phyloP scores from a whole-genome alignment of 2,888 invertebrate species.

The Capitulum mitella region DNA sequence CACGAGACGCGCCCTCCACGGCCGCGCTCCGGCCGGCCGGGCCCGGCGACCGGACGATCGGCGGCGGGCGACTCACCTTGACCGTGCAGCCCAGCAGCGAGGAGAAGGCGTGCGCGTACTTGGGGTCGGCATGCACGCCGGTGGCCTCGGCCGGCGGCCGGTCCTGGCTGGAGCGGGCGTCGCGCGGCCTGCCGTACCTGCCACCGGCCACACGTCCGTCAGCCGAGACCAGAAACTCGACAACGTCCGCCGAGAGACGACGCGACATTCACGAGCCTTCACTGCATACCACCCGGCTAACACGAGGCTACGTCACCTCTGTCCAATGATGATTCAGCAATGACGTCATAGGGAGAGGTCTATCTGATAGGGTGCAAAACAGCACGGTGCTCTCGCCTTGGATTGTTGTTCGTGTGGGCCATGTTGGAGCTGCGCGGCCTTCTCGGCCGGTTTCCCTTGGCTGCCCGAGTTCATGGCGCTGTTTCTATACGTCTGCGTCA shows the following conservation, averaged over 20 bases:
- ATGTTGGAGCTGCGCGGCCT: not conserved
- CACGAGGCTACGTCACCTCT: too few relatives aligned
- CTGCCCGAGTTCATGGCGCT: not conserved
- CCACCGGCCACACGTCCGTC: too few relatives aligned
- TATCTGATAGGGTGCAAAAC: too few relatives aligned
- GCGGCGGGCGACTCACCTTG: not conserved
- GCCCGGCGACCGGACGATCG: too few relatives aligned
- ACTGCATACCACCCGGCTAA: too few relatives aligned
- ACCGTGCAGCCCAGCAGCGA: conserved; percentile 2
- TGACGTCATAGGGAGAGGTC: too few relatives aligned
- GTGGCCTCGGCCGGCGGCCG: conserved; percentile 7
- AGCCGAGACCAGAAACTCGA: too few relatives aligned
- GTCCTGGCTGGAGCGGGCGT: not conserved
- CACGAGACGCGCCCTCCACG: too few relatives aligned
- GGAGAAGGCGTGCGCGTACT: conserved; percentile 18
- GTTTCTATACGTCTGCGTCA: not conserved
- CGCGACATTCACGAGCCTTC: too few relatives aligned
- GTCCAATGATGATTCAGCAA: too few relatives aligned
- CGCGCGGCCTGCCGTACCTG: not conserved
- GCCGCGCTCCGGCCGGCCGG: too few relatives aligned
- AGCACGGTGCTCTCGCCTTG: too few relatives aligned
- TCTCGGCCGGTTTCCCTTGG: not conserved
- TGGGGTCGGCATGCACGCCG: conserved; percentile 6
- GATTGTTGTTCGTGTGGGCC: not conserved
- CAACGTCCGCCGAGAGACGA: not conserved